Evolutionary conservation across 2,113 vertebrate genomes (phyloP).

Genomic region (Anguilla japonica): DNA sequence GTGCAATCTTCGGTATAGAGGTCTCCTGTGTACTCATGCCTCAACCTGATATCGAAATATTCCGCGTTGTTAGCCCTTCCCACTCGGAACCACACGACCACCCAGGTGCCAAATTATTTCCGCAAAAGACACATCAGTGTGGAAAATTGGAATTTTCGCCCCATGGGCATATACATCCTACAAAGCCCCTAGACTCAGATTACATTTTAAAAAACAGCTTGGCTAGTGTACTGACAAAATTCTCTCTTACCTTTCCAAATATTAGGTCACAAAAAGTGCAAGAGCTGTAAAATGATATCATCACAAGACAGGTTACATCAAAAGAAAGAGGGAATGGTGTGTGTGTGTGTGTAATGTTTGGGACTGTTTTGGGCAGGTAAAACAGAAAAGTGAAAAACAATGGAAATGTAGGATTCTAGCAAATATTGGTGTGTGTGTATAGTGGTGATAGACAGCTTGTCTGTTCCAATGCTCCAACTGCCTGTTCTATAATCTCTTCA

Average conservation of each 20-base stretch:
- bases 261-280: neutral
- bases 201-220: neutral
- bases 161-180: neutral
- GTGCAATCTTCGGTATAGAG: neutral
- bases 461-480: neutral
- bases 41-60: neutral
- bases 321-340: neutral
- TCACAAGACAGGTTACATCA: neutral
- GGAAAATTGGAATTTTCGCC: neutral
- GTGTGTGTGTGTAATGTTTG: neutral
- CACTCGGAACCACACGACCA: neutral
- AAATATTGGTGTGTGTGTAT: neutral
- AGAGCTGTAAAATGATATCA: neutral
- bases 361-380: too few species aligned
- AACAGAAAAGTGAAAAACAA: neutral
- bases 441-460: neutral
- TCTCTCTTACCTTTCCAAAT: neutral
- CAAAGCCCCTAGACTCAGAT: neutral
- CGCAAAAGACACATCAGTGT: neutral
- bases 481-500: neutral
- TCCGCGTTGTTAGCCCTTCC: slow-evolving; percentile 8
- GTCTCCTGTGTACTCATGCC: too few species aligned
- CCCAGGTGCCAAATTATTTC: neutral
- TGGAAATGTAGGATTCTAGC: neutral
- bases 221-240: neutral